Conservation (phyloP, 2,888 invertebrate genomes). For the Drosophila dives region DNA sequence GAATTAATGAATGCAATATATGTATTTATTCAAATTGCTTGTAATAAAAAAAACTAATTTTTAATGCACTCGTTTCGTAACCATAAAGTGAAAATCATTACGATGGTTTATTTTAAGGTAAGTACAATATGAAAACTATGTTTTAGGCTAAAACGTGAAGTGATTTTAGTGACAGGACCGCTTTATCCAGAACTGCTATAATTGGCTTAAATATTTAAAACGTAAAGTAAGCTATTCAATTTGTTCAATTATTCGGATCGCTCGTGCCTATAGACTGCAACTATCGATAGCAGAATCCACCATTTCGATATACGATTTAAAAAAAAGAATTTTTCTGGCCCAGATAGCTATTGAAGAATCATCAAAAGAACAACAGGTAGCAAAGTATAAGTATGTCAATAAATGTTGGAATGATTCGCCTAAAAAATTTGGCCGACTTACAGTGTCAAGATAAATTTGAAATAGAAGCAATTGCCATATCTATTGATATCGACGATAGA, state of each 20-base stretch:
- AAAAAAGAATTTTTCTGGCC: background rate
- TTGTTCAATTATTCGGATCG: background rate
- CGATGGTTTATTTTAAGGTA: no score
- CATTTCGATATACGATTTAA: background rate
- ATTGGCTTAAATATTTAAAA: no score
- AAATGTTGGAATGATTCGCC: slow-evolving; percentile 58
- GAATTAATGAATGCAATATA: slow-evolving; percentile 13
- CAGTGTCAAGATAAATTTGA: slow-evolving; percentile 4
- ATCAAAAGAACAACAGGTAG: slow-evolving; percentile 2
- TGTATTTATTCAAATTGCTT: background rate
- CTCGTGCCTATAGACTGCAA: background rate
- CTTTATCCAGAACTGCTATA: background rate
- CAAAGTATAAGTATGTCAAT: slow-evolving; percentile 17
- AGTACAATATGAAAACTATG: no score
- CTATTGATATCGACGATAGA: background rate
- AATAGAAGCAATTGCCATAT: background rate
- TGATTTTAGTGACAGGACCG: background rate
- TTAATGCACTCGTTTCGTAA: background rate
- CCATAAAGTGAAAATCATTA: no score
- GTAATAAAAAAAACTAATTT: background rate
- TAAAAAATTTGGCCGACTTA: slow-evolving; percentile 55
- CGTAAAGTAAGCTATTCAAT: background rate
- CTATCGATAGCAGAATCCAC: slow-evolving; percentile 7
- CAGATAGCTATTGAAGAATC: background rate
- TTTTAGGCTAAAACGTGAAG: background rate